Evolutionary conservation across 1,140 invertebrate genomes (phyloP).

Genomic region (Formica selysi): DNA sequence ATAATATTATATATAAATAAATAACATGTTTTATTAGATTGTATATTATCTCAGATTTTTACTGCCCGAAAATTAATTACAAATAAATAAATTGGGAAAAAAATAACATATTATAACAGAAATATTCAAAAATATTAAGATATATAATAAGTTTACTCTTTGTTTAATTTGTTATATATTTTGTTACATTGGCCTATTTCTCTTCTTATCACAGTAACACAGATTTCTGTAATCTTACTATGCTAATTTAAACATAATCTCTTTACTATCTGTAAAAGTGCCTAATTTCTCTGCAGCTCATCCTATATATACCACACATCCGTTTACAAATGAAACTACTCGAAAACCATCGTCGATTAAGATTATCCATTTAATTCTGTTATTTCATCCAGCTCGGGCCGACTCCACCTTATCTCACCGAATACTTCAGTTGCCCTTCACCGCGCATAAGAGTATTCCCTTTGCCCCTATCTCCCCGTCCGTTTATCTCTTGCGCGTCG

Average conservation of each 20-base stretch:
- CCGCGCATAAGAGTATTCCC: conserved; percentile 27
- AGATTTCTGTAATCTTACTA: not conserved
- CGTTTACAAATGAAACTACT: not conserved
- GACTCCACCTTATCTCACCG: conserved; percentile 34
- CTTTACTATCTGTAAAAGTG: conserved; percentile 12
- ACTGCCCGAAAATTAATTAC: not conserved
- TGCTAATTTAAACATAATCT: not conserved
- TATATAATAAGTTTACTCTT: not conserved
- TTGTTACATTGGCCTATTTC: not conserved
- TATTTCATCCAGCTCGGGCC: conserved; percentile 46
- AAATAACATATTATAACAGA: not conserved
- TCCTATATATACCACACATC: too few relatives aligned
- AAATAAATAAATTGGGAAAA: not conserved
- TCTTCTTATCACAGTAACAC: not conserved
- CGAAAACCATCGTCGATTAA: conserved; percentile 24
- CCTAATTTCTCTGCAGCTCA: not conserved
- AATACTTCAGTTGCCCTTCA: conserved; percentile 41
- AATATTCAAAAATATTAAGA: not conserved
- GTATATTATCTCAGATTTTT: not conserved
- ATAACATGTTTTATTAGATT: not conserved
- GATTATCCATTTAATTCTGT: conserved; percentile 55
- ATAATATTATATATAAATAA: not conserved
- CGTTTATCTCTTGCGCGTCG: conserved; percentile 52
- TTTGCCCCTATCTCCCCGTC: conserved; percentile 44
- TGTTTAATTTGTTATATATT: not conserved